Evolutionary conservation across 23 tunicate genomes (phyloP), one percentile per base, ranked within the genome.

Genomic region (Ascidia mentula): DNA sequence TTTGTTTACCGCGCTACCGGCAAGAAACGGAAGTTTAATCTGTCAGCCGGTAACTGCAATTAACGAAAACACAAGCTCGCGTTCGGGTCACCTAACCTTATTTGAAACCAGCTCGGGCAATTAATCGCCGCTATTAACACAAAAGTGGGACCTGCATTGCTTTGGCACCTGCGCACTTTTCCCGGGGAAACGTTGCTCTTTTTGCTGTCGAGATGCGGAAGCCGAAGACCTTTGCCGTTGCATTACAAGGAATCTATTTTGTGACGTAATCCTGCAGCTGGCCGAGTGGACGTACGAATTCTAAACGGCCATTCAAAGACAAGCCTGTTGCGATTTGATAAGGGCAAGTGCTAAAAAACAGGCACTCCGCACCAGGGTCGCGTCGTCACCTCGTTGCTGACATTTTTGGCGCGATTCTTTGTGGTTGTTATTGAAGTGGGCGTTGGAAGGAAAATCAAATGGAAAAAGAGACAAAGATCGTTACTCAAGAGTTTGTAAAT

Each of bases 301-400:
- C 65, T 20, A 53, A 53, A 28, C 65, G 65, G 13, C 65, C 65
- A 53, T 20, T 53, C 65, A 53, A 53, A 53, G 65, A 53, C 65
- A 53, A 53, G 24, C 65, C 65, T 28, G 65, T 53, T 53, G 22
- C 13, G 65, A 28, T 53, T 53, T 9, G 65, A 53, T 53, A 53
- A 53, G 65, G 65, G 65, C 65, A 53, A 53, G 24, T 28, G 12
- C 24, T 26, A 3, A 53, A 28, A 53, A 53, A 53, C 65, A 53
- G 28, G 65, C 65, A 53, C 65, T 53, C 24, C 65, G 65, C 22
- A n/a, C n/a, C n/a, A n/a, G n/a, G n/a, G n/a, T n/a, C n/a, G n/a
- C n/a, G n/a, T n/a, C n/a, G n/a, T n/a, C n/a, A n/a, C n/a, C n/a
- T n/a, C n/a, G n/a, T n/a, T n/a, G n/a, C n/a, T n/a, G n/a, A n/a